A percentile compares a stretch with the other conserved stretches of the same genome.
phyloP scores from a whole-genome alignment of 2,113 vertebrate species.

The Bettongia penicillata region DNA sequence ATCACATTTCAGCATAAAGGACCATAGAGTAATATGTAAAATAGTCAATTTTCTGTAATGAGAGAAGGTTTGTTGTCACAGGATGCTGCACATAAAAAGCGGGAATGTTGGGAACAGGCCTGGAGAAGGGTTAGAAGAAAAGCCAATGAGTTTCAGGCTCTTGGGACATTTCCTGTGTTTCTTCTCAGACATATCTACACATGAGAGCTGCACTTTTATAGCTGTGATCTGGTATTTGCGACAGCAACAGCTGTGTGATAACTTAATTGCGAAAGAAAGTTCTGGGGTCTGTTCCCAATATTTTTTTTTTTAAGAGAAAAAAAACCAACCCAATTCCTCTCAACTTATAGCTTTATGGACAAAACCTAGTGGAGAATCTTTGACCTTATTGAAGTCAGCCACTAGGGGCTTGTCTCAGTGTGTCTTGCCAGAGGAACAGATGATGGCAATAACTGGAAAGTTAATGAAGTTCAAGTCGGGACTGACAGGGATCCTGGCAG shows the following conservation, averaged over 20 bases:
- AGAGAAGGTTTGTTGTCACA: background rate
- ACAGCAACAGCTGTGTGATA: slow-evolving; percentile 41
- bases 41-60: background rate
- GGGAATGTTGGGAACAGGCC: background rate
- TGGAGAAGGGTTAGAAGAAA: slow-evolving; percentile 38
- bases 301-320: slow-evolving; percentile 56
- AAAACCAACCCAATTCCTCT: background rate
- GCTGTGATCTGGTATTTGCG: slow-evolving; percentile 44
- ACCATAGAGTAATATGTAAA: slow-evolving; percentile 6
- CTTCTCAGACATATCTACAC: slow-evolving; percentile 41
- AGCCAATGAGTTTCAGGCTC: background rate
- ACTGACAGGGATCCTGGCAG: background rate
- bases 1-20: slow-evolving; percentile 20
- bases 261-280: slow-evolving; percentile 30
- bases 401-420: background rate
- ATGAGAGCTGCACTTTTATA: background rate
- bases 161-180: slow-evolving; percentile 45
- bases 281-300: background rate
- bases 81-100: background rate
- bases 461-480: background rate
- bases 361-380: background rate
- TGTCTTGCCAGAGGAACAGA: slow-evolving; percentile 15
- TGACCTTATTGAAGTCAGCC: slow-evolving; percentile 40
- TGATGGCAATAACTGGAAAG: background rate
- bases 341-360: background rate